These are phyloP conservation scores for Coleophora deauratella DNA, from an alignment of 2,888 invertebrate genomes.

Conservation along the genomic window DNA sequence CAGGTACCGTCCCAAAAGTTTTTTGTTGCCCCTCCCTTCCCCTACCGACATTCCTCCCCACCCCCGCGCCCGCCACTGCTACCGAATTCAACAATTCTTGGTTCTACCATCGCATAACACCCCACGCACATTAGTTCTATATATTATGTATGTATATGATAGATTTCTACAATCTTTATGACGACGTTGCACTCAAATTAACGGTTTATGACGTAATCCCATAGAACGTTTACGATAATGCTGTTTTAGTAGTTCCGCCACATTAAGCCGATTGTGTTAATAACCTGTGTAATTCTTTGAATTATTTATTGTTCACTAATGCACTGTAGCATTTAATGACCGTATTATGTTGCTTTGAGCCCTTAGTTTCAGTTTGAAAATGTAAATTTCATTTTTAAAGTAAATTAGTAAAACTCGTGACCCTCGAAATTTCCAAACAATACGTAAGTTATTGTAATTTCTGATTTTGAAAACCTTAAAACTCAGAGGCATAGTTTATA, in stretches of 20 bases:
- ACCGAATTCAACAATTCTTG: slow-evolving; percentile 53
- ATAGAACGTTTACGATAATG: slow-evolving; percentile 3
- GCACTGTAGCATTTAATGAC: slow-evolving; percentile 18
- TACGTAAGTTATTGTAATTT: too few relatives aligned
- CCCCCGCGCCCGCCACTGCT: slow-evolving; percentile 23
- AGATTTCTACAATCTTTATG: slow-evolving; percentile 13
- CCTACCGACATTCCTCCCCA: slow-evolving; percentile 19
- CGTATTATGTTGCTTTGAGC: too few relatives aligned
- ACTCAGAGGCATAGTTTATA: too few relatives aligned
- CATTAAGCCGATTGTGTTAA: slow-evolving; percentile 18
- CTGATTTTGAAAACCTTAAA: too few relatives aligned
- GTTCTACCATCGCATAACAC: slow-evolving; percentile 29
- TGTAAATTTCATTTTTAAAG: too few relatives aligned
- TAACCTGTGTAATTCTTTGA: neutral
- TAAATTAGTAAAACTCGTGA: too few relatives aligned
- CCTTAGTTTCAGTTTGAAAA: too few relatives aligned
- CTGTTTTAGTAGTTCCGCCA: slow-evolving; percentile 5
- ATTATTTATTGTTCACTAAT: slow-evolving; percentile 2
- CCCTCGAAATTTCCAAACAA: too few relatives aligned
- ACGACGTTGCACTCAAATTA: neutral
- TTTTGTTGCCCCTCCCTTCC: slow-evolving; percentile 40
- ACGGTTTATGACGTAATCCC: neutral
- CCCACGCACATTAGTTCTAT: neutral
- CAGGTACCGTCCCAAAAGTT: slow-evolving; percentile 59
- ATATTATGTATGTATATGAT: slow-evolving; percentile 11